phyloP scores from a whole-genome alignment of 1,140 invertebrate genomes.

The Notospermus geniculatus region DNA sequence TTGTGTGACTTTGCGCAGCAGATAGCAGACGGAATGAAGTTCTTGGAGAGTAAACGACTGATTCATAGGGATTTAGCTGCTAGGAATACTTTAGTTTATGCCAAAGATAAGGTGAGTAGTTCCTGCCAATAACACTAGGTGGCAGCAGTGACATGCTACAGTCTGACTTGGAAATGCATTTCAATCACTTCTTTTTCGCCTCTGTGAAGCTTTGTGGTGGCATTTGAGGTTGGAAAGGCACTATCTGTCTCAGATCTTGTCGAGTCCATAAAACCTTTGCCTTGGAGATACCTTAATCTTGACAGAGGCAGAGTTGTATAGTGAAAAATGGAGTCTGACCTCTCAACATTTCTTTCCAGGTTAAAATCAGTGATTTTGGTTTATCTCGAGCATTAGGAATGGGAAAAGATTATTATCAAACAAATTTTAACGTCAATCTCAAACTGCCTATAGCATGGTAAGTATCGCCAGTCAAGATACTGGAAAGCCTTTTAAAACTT shows the following conservation, averaged over 20 bases:
- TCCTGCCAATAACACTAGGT: background rate
- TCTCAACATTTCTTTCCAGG: constrained; percentile 43
- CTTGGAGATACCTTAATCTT: too few species aligned
- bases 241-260: too few species aligned
- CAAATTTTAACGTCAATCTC: constrained; percentile 96
- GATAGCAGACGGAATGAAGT: constrained; percentile 95
- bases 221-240: too few species aligned
- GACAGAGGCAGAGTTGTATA: too few species aligned
- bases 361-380: constrained; percentile 98
- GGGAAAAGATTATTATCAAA: constrained; percentile 98
- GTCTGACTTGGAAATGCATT: too few species aligned
- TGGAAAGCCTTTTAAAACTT: too few species aligned
- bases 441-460: constrained; percentile 97
- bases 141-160: background rate
- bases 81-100: constrained; percentile 93
- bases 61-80: constrained; percentile 95
- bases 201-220: too few species aligned
- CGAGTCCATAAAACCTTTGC: too few species aligned
- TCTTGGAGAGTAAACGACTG: constrained; percentile 87
- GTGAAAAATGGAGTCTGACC: too few species aligned
- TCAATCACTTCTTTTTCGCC: too few species aligned
- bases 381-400: constrained; percentile 92
- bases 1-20: constrained; percentile 82
- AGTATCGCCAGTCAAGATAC: too few species aligned
- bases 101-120: constrained; percentile 75